These are phyloP conservation scores for Semicossyphus pulcher DNA, from an alignment of 2,113 vertebrate species.

Conservation along the genomic window DNA sequence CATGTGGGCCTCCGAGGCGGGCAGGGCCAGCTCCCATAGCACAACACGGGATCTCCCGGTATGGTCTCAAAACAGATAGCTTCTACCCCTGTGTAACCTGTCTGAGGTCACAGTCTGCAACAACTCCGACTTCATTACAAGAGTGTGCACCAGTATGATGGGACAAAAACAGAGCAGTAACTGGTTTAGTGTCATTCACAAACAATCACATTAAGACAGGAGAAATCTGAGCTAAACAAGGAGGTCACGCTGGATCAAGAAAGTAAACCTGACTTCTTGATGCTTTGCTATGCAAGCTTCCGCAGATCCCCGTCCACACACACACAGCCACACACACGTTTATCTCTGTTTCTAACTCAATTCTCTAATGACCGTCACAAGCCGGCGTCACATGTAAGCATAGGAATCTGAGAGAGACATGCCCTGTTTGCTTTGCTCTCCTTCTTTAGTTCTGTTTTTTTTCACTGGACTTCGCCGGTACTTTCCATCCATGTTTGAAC, in stretches of 20 bases:
- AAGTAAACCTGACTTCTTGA: background rate
- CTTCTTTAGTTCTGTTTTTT: background rate
- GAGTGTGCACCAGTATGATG: background rate
- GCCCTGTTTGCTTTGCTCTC: constrained; percentile 22
- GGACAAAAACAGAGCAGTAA: background rate
- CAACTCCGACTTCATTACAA: background rate
- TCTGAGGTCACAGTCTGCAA: constrained; percentile 30
- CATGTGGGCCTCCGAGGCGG: constrained; percentile 63
- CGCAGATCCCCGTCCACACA: background rate
- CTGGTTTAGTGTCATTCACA: background rate
- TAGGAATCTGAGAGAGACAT: constrained; percentile 50
- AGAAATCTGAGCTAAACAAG: too few species aligned
- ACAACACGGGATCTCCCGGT: constrained; percentile 48
- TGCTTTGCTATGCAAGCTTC: background rate
- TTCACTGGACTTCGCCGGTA: constrained; percentile 25
- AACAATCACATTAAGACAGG: constrained; percentile 15
- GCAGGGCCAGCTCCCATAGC: constrained; percentile 34
- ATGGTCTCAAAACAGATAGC: constrained; percentile 27
- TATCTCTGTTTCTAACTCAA: constrained; percentile 70
- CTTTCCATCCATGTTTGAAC: constrained; percentile 48
- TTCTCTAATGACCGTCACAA: constrained; percentile 78
- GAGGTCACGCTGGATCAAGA: background rate
- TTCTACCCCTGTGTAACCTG: constrained; percentile 16
- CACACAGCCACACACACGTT: constrained; percentile 15
- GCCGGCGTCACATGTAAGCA: constrained; percentile 72